Conservation (phyloP, 2,113 vertebrate genomes). For the Tragelaphus imberbis region DNA sequence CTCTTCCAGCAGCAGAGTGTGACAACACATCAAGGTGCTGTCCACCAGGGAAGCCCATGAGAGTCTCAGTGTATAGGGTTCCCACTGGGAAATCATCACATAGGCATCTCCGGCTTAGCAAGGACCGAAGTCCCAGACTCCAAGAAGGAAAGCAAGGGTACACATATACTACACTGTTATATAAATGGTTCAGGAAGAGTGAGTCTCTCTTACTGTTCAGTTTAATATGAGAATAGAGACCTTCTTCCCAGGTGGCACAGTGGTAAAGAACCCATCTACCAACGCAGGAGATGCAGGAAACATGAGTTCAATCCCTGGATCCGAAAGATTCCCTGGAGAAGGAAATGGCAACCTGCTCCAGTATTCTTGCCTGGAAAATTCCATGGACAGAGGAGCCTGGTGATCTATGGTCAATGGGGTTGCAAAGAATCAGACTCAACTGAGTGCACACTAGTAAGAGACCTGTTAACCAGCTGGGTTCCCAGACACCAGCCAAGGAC, state of each 20-base stretch:
- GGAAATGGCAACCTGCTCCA: not conserved
- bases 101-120: not conserved
- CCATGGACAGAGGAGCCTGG: not conserved
- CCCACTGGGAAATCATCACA: rapidly evolving
- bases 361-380: not conserved
- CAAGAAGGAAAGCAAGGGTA: not conserved
- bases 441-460: not conserved
- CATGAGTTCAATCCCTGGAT: not conserved
- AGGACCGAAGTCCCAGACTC: not conserved
- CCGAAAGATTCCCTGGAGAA: not conserved
- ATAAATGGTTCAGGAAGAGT: not conserved
- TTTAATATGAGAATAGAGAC: not conserved
- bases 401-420: not conserved
- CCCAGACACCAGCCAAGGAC: not conserved
- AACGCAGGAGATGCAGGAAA: not conserved
- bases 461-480: not conserved
- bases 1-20: not conserved
- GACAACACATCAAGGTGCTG: too few relatives aligned
- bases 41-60: not conserved
- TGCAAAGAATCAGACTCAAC: not conserved
- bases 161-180: rapidly evolving
- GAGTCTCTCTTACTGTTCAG: not conserved
- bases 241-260: not conserved
- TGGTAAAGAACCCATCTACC: not conserved
- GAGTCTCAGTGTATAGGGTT: not conserved